Evolutionary conservation across 2,797 vertebrate species (phyloP).

Genomic region (Gymnothorax reevesii): DNA sequence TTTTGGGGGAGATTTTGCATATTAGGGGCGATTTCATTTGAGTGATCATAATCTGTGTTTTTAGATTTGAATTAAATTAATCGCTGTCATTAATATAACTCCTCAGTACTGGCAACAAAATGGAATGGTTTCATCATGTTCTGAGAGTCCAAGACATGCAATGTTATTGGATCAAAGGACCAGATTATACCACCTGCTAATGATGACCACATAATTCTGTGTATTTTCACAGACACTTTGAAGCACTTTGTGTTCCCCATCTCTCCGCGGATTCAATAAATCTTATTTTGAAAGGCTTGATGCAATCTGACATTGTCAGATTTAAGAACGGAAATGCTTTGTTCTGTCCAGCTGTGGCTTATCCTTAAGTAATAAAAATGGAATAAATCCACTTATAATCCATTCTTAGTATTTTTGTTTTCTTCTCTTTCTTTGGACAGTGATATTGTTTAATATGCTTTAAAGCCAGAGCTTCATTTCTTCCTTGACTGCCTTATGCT

Average conservation of each 20-base stretch:
- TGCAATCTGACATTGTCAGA: constrained; percentile 68
- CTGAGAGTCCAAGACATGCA: constrained; percentile 40
- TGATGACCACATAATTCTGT: constrained; percentile 51
- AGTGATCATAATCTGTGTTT: too few species aligned
- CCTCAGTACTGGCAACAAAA: constrained; percentile 1
- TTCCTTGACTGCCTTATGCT: constrained; percentile 42
- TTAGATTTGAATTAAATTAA: neutral
- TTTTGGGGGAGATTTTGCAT: too few species aligned
- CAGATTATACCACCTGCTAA: constrained; percentile 44
- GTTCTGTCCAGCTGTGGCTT: constrained; percentile 77
- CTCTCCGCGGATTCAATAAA: constrained; percentile 63
- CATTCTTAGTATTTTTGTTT: constrained; percentile 69
- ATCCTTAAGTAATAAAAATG: constrained; percentile 78
- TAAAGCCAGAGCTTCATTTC: constrained; percentile 46
- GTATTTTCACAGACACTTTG: constrained; percentile 50
- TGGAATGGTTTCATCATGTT: constrained; percentile 23
- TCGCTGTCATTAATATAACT: neutral
- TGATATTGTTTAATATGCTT: constrained; percentile 55
- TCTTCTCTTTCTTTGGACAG: constrained; percentile 41
- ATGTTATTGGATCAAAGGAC: constrained; percentile 21
- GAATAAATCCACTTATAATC: constrained; percentile 76
- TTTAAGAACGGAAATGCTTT: constrained; percentile 71
- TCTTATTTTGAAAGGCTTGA: constrained; percentile 70
- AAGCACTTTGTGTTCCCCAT: constrained; percentile 54
- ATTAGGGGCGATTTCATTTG: too few species aligned